These are phyloP conservation scores for Drosophila willistoni DNA, from an alignment of 1,140 invertebrate genomes.

Conservation along the genomic window DNA sequence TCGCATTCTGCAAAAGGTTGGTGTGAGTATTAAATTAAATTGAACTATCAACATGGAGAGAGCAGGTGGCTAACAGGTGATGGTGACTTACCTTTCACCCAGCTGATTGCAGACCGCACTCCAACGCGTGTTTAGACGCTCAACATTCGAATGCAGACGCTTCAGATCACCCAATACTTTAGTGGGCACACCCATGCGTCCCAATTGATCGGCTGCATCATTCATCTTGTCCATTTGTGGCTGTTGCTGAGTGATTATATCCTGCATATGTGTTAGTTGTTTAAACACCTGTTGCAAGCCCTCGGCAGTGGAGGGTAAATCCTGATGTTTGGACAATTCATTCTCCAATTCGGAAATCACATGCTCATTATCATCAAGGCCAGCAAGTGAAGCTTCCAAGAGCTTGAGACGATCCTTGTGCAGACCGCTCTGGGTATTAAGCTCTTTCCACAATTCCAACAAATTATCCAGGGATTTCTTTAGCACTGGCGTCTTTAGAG, in stretches of 20 bases:
- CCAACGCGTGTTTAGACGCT: constrained; percentile 94
- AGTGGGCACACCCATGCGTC: constrained; percentile 88
- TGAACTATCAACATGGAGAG: neutral
- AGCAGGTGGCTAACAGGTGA: constrained; percentile 27
- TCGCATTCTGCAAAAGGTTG: constrained; percentile 86
- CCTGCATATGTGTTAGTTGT: constrained; percentile 87
- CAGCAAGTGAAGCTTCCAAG: constrained; percentile 94
- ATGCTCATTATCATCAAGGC: constrained; percentile 94
- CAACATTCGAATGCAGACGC: constrained; percentile 95
- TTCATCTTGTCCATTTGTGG: constrained; percentile 94
- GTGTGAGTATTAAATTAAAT: constrained; percentile 38
- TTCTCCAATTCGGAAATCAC: constrained; percentile 96
- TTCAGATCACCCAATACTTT: constrained; percentile 93
- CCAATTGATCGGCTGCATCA: constrained; percentile 93
- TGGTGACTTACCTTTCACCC: constrained; percentile 89
- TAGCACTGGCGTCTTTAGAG: constrained; percentile 93
- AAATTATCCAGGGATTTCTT: constrained; percentile 95
- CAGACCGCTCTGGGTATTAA: constrained; percentile 81
- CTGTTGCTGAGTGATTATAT: constrained; percentile 92
- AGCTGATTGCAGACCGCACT: constrained; percentile 95
- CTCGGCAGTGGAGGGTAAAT: constrained; percentile 92
- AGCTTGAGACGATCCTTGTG: constrained; percentile 89
- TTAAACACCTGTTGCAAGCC: constrained; percentile 87
- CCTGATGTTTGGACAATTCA: constrained; percentile 92
- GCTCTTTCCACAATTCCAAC: constrained; percentile 93